Evolutionary conservation across 2,888 invertebrate genomes (phyloP), one percentile per base, ranked within the genome.

Genomic region (Geophilus truncorum): DNA sequence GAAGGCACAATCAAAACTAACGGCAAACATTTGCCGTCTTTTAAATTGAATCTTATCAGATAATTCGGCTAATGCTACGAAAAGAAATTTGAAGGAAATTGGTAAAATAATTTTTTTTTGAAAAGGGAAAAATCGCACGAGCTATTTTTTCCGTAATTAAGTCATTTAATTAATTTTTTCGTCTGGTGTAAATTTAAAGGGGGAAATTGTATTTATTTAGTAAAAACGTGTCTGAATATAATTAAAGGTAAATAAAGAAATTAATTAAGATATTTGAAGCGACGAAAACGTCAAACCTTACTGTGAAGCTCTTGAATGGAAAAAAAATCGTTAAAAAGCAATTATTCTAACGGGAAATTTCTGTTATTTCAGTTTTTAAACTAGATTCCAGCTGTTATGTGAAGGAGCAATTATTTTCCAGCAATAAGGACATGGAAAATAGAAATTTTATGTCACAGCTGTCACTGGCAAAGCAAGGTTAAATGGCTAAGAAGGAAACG

Each of bases 21-120:
- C 45, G 45, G 45, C n/a, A 45, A n/a, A 12, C 45, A 45, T 45
- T 45, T n/a, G 45, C 15, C 45, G 45, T 45, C 45, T 45, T 45
- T 45, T 45, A 45, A 45, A 75, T 75, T 75, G 75, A 75, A 75
- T 75, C 75, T 75, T 75, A 75, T 75, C 75, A 75, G 75, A 30
- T 75, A 75, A 75, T 75, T 75, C 30, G 28, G 28, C n/a, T 75
- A 30, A 75, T 75, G 21, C 75, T 23, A 5, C 6, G n/a, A 23
- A 75, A n/a, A 45, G 18, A 45, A 45, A 45, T n/a, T n/a, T 45
- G 45, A 45, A 45, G 5, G 45, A 45, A 45, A 45, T 45, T 15
- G 6, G 45, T 3, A 6, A 45, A 45, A 45, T 40, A 15, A 18
- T 45, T 3, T 15, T 18, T n/a, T 3, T 15, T 15, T 18, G 18